These are phyloP conservation scores for Euspilapteryx auroguttella DNA, from an alignment of 2,888 invertebrate genomes.

Conservation along the genomic window DNA sequence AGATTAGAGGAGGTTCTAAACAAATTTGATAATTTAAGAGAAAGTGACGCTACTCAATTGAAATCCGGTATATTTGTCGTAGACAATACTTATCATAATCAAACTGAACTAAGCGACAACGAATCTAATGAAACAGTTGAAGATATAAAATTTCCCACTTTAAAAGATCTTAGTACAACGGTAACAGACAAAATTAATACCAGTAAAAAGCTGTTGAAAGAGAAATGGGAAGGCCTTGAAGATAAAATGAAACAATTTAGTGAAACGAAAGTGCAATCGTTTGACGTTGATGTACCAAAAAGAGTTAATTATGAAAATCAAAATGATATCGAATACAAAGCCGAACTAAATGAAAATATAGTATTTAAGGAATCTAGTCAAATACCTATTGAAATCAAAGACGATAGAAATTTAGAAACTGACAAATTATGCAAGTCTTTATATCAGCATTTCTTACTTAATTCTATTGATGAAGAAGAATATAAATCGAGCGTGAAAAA, in stretches of 20 bases:
- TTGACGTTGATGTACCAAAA: slow-evolving; percentile 13
- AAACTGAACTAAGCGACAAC: slow-evolving; percentile 22
- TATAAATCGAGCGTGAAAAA: slow-evolving; percentile 42
- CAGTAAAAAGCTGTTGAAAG: slow-evolving; percentile 54
- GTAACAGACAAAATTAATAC: slow-evolving; percentile 54
- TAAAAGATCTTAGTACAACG: slow-evolving; percentile 48
- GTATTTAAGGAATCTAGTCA: slow-evolving; percentile 51
- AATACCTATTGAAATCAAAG: slow-evolving; percentile 34
- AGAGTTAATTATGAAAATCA: slow-evolving; percentile 18
- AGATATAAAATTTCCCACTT: slow-evolving; percentile 37
- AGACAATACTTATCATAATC: slow-evolving; percentile 42
- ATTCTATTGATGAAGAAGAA: slow-evolving; percentile 34
- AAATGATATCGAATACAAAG: not conserved
- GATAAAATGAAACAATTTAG: slow-evolving; percentile 45
- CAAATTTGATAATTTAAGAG: slow-evolving; percentile 31
- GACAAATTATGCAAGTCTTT: slow-evolving; percentile 34
- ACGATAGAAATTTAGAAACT: slow-evolving; percentile 15
- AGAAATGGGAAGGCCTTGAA: slow-evolving; percentile 58
- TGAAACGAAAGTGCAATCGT: slow-evolving; percentile 21
- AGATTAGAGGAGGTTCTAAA: slow-evolving; percentile 32
- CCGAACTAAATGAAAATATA: slow-evolving; percentile 11
- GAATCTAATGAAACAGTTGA: slow-evolving; percentile 16
- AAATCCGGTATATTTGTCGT: slow-evolving; percentile 62
- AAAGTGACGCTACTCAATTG: slow-evolving; percentile 37
- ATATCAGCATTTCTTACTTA: slow-evolving; percentile 48